Percentiles rank a stretch among this genome's conserved stretches.
These are phyloP conservation scores for Calephelis virginiensis DNA, from an alignment of 1,140 invertebrate species.

Conservation along the genomic window DNA sequence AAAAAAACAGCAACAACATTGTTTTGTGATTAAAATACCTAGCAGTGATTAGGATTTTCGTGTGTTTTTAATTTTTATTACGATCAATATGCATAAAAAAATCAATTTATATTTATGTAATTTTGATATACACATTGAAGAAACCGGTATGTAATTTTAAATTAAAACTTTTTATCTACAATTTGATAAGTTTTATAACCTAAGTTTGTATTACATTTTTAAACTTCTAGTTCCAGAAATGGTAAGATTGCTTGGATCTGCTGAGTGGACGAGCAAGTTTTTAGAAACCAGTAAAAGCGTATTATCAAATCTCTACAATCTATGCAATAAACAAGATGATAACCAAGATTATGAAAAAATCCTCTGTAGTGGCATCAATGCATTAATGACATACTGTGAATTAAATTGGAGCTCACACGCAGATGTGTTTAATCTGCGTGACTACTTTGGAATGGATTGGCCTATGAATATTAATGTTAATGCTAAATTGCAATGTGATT, in stretches of 20 bases:
- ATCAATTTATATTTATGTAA: conserved; percentile 52
- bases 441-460: conserved; percentile 69
- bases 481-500: conserved; percentile 76
- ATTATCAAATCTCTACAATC: background rate
- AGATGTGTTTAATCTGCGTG: conserved; percentile 51
- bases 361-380: conserved; percentile 42
- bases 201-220: conserved; percentile 5
- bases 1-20: no score
- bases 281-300: background rate
- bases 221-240: conserved; percentile 35
- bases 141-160: conserved; percentile 39
- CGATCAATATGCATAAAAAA: background rate
- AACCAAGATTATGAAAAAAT: conserved; percentile 30
- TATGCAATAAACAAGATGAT: conserved; percentile 29
- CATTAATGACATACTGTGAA: conserved; percentile 86
- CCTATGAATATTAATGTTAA: conserved; percentile 64
- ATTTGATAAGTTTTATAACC: conserved; percentile 1
- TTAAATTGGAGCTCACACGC: conserved; percentile 90
- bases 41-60: no score
- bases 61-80: background rate
- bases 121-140: conserved; percentile 50
- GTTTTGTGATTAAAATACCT: no score
- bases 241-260: conserved; percentile 54
- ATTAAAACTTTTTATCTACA: conserved; percentile 1
- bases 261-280: conserved; percentile 51